These are phyloP conservation scores for Cyclophora albipunctata DNA, from an alignment of 2,888 invertebrate genomes.

Conservation along the genomic window DNA sequence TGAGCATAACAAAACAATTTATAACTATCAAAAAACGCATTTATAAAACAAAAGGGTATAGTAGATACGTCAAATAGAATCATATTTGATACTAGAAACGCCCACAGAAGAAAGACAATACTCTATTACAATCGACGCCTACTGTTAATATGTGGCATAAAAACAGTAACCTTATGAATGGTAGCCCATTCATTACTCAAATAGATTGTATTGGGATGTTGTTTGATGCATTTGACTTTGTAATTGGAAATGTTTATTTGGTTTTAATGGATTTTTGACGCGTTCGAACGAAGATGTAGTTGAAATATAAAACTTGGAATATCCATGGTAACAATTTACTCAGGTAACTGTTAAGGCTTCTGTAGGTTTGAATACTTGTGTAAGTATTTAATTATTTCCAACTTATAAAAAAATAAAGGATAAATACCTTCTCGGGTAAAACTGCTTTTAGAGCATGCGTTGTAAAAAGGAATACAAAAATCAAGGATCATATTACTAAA, in stretches of 20 bases:
- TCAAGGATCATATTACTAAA: conserved; percentile 69
- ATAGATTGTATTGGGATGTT: conserved; percentile 18
- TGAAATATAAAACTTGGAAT: no score
- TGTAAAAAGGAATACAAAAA: conserved; percentile 58
- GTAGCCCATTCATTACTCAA: conserved; percentile 30
- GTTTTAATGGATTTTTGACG: background rate
- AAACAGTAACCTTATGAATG: conserved; percentile 30
- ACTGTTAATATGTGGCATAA: conserved; percentile 33
- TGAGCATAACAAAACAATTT: conserved; percentile 26
- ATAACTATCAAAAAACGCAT: conserved; percentile 35
- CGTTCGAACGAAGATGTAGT: background rate
- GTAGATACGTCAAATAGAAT: conserved; percentile 36
- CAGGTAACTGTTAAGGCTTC: no score
- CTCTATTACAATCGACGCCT: conserved; percentile 58
- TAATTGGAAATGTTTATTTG: conserved; percentile 2
- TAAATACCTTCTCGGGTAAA: conserved; percentile 15
- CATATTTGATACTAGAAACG: conserved; percentile 26
- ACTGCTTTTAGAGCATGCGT: conserved; percentile 34
- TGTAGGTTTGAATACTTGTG: no score
- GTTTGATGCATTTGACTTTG: conserved; percentile 12
- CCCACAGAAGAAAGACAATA: conserved; percentile 59
- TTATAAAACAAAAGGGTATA: conserved; percentile 33
- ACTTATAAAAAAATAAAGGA: no score
- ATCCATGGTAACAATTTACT: no score
- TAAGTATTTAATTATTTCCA: no score